Conservation (phyloP, 2,113 vertebrate species). For the Entelurus aequoreus region DNA sequence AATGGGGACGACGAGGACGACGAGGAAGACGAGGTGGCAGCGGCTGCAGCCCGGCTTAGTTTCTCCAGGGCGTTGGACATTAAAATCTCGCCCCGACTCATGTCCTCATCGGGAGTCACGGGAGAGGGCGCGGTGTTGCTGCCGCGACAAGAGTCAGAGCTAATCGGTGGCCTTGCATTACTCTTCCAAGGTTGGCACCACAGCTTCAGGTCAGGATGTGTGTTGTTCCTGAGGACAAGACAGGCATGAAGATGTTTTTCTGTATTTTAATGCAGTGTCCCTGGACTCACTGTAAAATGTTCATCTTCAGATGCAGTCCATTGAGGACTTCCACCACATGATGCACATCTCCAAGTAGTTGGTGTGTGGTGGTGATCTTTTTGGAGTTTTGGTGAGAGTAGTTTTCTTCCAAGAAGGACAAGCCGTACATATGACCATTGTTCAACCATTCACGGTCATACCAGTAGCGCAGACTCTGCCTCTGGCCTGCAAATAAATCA, state of each 20-base stretch:
- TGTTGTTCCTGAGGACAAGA: slow-evolving; percentile 72
- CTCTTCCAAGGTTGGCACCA: slow-evolving; percentile 93
- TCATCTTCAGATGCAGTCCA: slow-evolving; percentile 94
- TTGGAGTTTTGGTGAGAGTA: slow-evolving; percentile 95
- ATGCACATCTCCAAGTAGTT: slow-evolving; percentile 92
- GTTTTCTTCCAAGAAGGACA: slow-evolving; percentile 90
- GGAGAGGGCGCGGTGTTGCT: slow-evolving; percentile 48
- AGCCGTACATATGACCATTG: slow-evolving; percentile 89
- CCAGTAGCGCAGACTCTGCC: slow-evolving; percentile 91
- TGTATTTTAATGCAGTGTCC: background rate
- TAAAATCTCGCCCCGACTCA: slow-evolving; percentile 56
- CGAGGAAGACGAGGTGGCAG: slow-evolving; percentile 48
- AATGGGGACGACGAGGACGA: slow-evolving; percentile 55
- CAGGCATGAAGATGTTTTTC: background rate
- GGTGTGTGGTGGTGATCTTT: slow-evolving; percentile 95
- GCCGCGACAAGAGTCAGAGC: slow-evolving; percentile 55
- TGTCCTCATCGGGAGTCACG: slow-evolving; percentile 52
- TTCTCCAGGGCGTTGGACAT: slow-evolving; percentile 64
- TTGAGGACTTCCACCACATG: slow-evolving; percentile 88
- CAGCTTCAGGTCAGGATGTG: slow-evolving; percentile 86
- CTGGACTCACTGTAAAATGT: slow-evolving; percentile 85
- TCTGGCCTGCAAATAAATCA: slow-evolving; percentile 77
- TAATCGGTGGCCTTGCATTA: slow-evolving; percentile 70
- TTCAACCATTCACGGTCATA: slow-evolving; percentile 93
- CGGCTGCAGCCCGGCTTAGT: slow-evolving; percentile 74